Base-by-base conservation (phyloP, 2,113 vertebrate genomes). In the Numenius arquata region DNA sequence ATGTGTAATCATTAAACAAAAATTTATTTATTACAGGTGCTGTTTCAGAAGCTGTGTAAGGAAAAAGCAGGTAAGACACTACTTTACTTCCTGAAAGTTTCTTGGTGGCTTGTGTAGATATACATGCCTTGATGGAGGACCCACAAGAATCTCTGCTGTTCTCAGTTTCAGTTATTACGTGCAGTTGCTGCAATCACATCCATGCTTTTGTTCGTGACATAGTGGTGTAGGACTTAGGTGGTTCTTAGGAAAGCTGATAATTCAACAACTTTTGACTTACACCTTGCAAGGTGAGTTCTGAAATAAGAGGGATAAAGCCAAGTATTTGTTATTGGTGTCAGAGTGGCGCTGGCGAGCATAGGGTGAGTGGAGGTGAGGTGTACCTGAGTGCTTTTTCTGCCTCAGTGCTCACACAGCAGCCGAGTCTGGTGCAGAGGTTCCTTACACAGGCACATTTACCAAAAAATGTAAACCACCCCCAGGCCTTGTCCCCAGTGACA, bases 11-110 rank as follows among this genome's bases (percentile, higher is more conserved):
- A 86, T 86, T 96, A 96, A 95, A 88, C 66, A 93, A 86, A 96
- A 78, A 74, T 88, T 96, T 96, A 62, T 98, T 88, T 98, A 78
- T 97, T 97, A 20, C 85, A 99, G 99, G 98, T 98, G 52, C 86
- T 95, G 88, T 97, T 97, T 95, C 97, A 98, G 83, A 98, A 97
- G 91, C 93, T 87, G 95, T 98, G 90, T 94, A 97, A 94, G 73
- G 96, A 98, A 94, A 96, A 95, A 82, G 96, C 98, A 98, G 99
- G 99, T 99, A 99, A 98, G 91, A 52, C 70, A 40, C 34, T 84
- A 56, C 34, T 59, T 93, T 75, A 76, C 47, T 72, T 91, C 70
- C 89, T 65, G 7, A 29, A 48, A 76, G 22, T 50, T 85, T 81
- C 43, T 93, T 56, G 59, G 79, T 80, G 30, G 30, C 38, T 77